Conservation (phyloP, 1,140 invertebrate genomes). For the Antheraea pernyi region DNA sequence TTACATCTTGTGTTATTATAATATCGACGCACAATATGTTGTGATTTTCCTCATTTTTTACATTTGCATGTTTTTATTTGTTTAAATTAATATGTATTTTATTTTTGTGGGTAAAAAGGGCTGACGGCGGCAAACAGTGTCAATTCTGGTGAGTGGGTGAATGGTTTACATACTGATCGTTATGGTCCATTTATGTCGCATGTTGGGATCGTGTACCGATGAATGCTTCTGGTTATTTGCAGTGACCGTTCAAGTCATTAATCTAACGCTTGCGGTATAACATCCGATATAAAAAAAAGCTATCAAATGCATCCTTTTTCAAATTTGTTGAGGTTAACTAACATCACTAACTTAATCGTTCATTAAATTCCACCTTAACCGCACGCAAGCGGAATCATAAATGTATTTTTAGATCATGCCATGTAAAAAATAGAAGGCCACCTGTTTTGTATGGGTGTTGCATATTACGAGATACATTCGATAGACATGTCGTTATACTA, state of each 20-base stretch:
- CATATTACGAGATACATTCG: neutral
- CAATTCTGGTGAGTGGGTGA: constrained; percentile 61
- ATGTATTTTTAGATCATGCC: constrained; percentile 2
- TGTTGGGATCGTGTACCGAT: neutral
- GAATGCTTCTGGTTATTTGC: neutral
- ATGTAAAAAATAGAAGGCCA: constrained; percentile 11
- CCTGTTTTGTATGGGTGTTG: constrained; percentile 1
- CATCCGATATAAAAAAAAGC: constrained; percentile 5
- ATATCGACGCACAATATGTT: no score
- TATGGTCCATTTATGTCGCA: constrained; percentile 3
- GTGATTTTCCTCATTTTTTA: no score
- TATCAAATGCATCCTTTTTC: constrained; percentile 4
- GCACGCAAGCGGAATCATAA: constrained; percentile 10
- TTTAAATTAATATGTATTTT: constrained; percentile 38
- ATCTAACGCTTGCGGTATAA: constrained; percentile 4
- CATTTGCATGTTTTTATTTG: constrained; percentile 5
- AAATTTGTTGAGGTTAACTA: neutral
- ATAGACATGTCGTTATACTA: no score
- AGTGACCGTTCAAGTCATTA: neutral
- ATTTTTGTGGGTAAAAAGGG: constrained; percentile 63
- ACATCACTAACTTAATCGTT: constrained; percentile 11
- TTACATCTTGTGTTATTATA: no score
- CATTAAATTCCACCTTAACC: constrained; percentile 14
- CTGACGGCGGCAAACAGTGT: constrained; percentile 44
- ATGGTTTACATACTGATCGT: constrained; percentile 34